Conservation (phyloP, 1,140 invertebrate genomes). For the Bombus fervidus region DNA sequence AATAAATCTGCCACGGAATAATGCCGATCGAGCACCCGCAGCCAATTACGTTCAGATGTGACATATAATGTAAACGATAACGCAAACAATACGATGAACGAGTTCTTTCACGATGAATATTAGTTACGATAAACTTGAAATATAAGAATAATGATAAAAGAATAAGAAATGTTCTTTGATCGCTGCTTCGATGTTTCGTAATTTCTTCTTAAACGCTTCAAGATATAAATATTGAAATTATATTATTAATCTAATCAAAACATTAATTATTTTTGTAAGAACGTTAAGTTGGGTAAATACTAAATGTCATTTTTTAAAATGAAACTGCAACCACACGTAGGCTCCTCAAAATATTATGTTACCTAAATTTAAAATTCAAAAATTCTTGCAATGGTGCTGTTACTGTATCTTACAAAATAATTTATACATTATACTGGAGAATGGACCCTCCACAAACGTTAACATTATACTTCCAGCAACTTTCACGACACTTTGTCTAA, state of each 20-base stretch:
- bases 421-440: neutral
- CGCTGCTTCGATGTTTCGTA: too few species aligned
- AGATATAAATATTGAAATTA: too few species aligned
- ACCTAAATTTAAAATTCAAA: neutral
- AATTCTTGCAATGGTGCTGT: neutral
- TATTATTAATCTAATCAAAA: too few species aligned
- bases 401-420: neutral
- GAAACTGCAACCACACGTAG: neutral
- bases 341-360: neutral
- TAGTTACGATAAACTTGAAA: neutral
- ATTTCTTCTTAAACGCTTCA: too few species aligned
- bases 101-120: neutral
- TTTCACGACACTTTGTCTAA: neutral
- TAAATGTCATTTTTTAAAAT: neutral
- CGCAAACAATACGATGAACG: neutral
- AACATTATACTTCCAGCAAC: neutral
- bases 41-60: slow-evolving; percentile 31
- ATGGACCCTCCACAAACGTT: neutral
- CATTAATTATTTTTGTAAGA: neutral
- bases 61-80: slow-evolving; percentile 39
- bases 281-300: neutral
- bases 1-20: slow-evolving; percentile 40
- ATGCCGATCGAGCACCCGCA: slow-evolving; percentile 16
- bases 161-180: too few species aligned
- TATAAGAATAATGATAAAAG: neutral